phyloP scores from a whole-genome alignment of 2,888 invertebrate species.

The Ochropleura plecta region DNA sequence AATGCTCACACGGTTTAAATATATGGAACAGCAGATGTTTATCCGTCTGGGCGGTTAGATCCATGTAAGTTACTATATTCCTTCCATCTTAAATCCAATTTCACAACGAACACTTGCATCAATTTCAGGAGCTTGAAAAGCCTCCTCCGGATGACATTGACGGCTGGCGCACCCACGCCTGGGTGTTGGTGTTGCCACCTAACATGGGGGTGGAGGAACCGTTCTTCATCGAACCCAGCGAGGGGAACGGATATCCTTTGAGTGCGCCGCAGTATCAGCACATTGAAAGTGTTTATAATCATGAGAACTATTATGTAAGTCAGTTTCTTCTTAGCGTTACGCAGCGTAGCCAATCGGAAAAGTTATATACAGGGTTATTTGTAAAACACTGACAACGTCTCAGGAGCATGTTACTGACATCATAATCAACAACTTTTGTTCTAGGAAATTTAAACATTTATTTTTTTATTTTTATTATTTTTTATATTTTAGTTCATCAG shows the following conservation, averaged over 20 bases:
- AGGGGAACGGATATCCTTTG: conserved; percentile 92
- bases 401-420: too few species aligned
- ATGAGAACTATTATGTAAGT: conserved; percentile 95
- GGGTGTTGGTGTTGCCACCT: conserved; percentile 94
- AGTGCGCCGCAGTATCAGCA: conserved; percentile 92
- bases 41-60: not conserved
- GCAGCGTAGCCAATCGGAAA: not conserved
- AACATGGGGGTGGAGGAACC: conserved; percentile 91
- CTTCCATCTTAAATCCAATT: not conserved
- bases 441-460: too few species aligned
- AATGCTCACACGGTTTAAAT: not conserved
- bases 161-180: conserved; percentile 94
- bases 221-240: conserved; percentile 96
- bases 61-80: not conserved
- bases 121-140: conserved; percentile 91
- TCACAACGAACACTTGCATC: not conserved
- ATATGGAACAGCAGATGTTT: not conserved
- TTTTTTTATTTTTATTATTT: too few species aligned
- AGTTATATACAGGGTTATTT: too few species aligned
- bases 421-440: too few species aligned
- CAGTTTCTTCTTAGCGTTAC: too few species aligned
- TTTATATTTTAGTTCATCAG: too few species aligned
- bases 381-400: too few species aligned
- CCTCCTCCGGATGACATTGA: conserved; percentile 92
- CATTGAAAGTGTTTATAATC: conserved; percentile 96